Conservation (phyloP, 2,113 vertebrate genomes). For the Gadus chalcogrammus region DNA sequence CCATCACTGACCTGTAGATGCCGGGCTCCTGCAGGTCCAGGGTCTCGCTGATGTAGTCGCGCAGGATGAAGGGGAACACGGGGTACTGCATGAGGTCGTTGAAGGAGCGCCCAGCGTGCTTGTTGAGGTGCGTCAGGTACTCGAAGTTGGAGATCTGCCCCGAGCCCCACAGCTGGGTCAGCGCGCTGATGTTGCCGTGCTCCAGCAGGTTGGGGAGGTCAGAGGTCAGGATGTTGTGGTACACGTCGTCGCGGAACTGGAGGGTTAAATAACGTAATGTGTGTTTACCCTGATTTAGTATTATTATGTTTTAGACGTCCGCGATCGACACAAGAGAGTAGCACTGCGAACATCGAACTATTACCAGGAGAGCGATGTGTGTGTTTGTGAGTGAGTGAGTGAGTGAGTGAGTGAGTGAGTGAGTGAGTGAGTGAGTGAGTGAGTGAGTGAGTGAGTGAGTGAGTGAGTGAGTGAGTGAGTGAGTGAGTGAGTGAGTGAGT, state of each 20-base stretch:
- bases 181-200: slow-evolving; percentile 92
- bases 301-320: no score
- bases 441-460: no score
- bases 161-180: slow-evolving; percentile 95
- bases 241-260: slow-evolving; percentile 94
- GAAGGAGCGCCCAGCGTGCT: slow-evolving; percentile 95
- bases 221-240: slow-evolving; percentile 93
- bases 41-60: slow-evolving; percentile 88
- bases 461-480: no score
- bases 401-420: no score
- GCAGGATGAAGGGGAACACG: slow-evolving; percentile 95
- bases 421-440: no score
- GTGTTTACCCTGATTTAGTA: no score
- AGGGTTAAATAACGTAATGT: slow-evolving; percentile 1
- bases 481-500: no score
- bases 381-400: no score
- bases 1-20: slow-evolving; percentile 80
- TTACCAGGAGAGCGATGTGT: no score
- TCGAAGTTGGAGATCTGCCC: slow-evolving; percentile 98
- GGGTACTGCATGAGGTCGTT: slow-evolving; percentile 99
- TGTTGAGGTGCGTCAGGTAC: slow-evolving; percentile 97
- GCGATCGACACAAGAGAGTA: no score
- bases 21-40: slow-evolving; percentile 85
- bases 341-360: no score
- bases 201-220: slow-evolving; percentile 95